Conservation (phyloP, 2,113 vertebrate species). For the Nematolebias whitei region DNA sequence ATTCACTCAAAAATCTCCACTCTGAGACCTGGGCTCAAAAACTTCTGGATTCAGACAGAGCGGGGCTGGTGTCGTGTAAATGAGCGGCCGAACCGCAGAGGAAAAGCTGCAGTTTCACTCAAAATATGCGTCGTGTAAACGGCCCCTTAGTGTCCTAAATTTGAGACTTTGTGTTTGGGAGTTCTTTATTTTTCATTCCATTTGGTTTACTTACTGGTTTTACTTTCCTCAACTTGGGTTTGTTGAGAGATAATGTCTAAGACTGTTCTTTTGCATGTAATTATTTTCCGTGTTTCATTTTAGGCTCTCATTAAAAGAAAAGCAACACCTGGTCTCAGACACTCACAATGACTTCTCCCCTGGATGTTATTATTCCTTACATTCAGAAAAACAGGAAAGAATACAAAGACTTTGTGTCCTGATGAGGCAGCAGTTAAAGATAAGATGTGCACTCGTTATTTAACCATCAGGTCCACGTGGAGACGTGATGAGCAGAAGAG, state of each 20-base stretch:
- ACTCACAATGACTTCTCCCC: slow-evolving; percentile 66
- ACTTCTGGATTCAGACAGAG: no score
- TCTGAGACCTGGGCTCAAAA: no score
- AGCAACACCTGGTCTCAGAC: slow-evolving; percentile 49
- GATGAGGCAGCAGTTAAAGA: slow-evolving; percentile 66
- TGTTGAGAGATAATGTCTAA: slow-evolving; percentile 1
- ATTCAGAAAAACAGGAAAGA: slow-evolving; percentile 70
- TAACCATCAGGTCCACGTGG: slow-evolving; percentile 63
- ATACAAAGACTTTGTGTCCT: slow-evolving; percentile 53
- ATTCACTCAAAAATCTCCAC: no score
- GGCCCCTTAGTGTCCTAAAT: no score
- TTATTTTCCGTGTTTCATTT: slow-evolving; percentile 53
- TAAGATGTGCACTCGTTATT: slow-evolving; percentile 63
- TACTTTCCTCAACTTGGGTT: slow-evolving; percentile 8
- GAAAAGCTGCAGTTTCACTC: no score
- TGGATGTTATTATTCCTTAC: slow-evolving; percentile 64
- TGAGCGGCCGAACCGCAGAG: no score
- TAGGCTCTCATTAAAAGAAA: slow-evolving; percentile 56
- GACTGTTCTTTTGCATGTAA: slow-evolving; percentile 27
- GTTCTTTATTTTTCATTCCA: no score
- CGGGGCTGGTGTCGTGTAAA: no score
- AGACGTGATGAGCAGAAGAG: slow-evolving; percentile 32
- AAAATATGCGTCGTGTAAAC: no score
- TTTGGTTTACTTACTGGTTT: slow-evolving; percentile 1
- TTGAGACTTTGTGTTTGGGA: no score